A percentile compares a stretch with the other conserved stretches of the same genome.
These are phyloP conservation scores for Lycaena phlaeas DNA, from an alignment of 2,888 invertebrate species.

Conservation along the genomic window DNA sequence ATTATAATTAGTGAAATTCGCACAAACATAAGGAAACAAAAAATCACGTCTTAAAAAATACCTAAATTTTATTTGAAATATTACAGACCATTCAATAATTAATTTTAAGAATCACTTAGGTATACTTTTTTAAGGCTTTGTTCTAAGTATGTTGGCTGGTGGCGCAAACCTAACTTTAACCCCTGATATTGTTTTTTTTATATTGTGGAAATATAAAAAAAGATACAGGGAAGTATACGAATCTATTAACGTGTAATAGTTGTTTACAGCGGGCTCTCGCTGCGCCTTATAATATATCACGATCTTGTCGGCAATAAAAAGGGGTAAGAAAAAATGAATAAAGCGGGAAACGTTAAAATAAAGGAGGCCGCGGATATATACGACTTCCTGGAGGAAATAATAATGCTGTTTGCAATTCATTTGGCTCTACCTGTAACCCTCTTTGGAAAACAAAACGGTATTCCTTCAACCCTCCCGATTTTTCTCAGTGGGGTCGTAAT, in stretches of 20 bases:
- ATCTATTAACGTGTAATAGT: slow-evolving; percentile 64
- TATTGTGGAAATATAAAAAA: too few relatives aligned
- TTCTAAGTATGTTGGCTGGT: too few relatives aligned
- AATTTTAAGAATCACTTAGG: too few relatives aligned
- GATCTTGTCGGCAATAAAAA: slow-evolving; percentile 68
- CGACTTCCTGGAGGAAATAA: slow-evolving; percentile 73
- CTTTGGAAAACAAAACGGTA: slow-evolving; percentile 56
- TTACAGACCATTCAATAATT: too few relatives aligned
- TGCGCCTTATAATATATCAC: slow-evolving; percentile 70
- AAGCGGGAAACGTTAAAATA: slow-evolving; percentile 67
- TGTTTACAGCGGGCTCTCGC: slow-evolving; percentile 65
- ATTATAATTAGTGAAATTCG: too few relatives aligned
- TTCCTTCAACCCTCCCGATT: slow-evolving; percentile 50
- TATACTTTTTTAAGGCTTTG: too few relatives aligned
- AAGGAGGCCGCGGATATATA: slow-evolving; percentile 69
- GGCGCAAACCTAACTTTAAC: not conserved
- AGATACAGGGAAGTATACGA: slow-evolving; percentile 1
- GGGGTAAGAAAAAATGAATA: slow-evolving; percentile 65
- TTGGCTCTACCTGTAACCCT: slow-evolving; percentile 69
- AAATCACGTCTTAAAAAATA: too few relatives aligned
- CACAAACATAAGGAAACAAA: too few relatives aligned
- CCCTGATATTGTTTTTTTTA: slow-evolving; percentile 2
- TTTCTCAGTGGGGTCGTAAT: slow-evolving; percentile 54
- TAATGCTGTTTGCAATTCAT: slow-evolving; percentile 75
- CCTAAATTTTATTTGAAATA: too few relatives aligned